Evolutionary conservation across 2,113 vertebrate genomes (phyloP), one percentile per base, ranked within the genome.

Genomic region (Chionomys nivalis): DNA sequence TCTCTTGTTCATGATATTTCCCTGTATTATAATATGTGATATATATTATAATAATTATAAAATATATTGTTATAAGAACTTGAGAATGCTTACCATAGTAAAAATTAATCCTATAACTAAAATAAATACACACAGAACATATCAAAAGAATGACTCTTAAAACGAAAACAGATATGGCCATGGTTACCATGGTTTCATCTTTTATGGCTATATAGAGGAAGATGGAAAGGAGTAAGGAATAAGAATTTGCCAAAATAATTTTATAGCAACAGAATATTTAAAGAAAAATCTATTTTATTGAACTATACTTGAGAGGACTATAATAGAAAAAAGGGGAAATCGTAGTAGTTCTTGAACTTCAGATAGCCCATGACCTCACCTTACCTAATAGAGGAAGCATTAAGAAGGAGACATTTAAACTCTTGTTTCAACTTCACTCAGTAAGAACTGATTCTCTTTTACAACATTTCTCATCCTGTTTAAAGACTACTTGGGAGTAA

Each of bases 51-150:
- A 21, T 72, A 39, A 58, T 58, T 58, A 58, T n/a, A n/a, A 21
- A 72, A 72, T 21, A 39, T 72, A 21, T 81, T 88, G 42, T 79
- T 79, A 87, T 79, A 85, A 70, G 90, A n/a, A 86, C 47, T 83
- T 90, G 49, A 94, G n/a, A 42, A 28, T 86, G 11, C 28, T 89
- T 81, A 70, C 73, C 2, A n/a, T 28, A 52, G 42, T 79, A 55
- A 94, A 94, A 49, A 81, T 0, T 75, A 91, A 90, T 86, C 86
- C 44, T 10, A 58, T 81, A 47, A 81, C 79, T 95, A 85, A 96
- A 94, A 78, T 94, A 1, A 70, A 47, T 47, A 70, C 49, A 70
- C 65, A 44, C 77, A n/a, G 93, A 90, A 88, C 65, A 83, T 81
- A 42, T 17, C 47, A 23, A 31, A 94, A 85, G 73, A 76, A 78